Evolutionary conservation across 2,888 invertebrate genomes (phyloP).

Genomic region (Apotomis capreana): DNA sequence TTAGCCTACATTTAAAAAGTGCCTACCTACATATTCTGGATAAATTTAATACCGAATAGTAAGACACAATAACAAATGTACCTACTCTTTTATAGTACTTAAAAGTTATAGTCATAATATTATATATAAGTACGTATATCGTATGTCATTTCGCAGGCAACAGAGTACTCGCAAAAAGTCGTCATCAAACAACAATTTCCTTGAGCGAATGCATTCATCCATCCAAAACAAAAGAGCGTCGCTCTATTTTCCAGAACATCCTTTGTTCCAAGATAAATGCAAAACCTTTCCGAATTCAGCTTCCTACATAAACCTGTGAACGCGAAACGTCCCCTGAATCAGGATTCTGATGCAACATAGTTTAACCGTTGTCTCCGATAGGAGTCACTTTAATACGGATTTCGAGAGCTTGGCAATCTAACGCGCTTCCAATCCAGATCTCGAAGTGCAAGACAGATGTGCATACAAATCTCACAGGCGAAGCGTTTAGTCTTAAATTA

Average conservation of each 20-base stretch:
- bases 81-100: background rate
- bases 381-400: conserved; percentile 18
- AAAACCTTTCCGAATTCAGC: conserved; percentile 18
- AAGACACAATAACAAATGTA: too few relatives aligned
- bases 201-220: conserved; percentile 8
- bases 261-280: conserved; percentile 25
- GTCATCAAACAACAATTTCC: conserved; percentile 18
- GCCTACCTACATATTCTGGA: too few relatives aligned
- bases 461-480: conserved; percentile 31
- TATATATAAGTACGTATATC: too few relatives aligned
- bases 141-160: background rate
- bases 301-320: conserved; percentile 13
- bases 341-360: conserved; percentile 29
- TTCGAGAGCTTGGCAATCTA: conserved; percentile 18
- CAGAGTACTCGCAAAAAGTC: background rate
- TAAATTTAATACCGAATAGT: too few relatives aligned
- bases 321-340: conserved; percentile 13
- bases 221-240: conserved; percentile 22
- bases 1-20: too few relatives aligned
- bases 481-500: conserved; percentile 35
- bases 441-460: conserved; percentile 36
- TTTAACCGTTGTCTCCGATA: conserved; percentile 4
- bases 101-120: too few relatives aligned
- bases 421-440: conserved; percentile 7
- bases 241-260: conserved; percentile 17